These are phyloP conservation scores for Rhabdophis nuchalis DNA, from an alignment of 2,797 vertebrate genomes.

Conservation along the genomic window DNA sequence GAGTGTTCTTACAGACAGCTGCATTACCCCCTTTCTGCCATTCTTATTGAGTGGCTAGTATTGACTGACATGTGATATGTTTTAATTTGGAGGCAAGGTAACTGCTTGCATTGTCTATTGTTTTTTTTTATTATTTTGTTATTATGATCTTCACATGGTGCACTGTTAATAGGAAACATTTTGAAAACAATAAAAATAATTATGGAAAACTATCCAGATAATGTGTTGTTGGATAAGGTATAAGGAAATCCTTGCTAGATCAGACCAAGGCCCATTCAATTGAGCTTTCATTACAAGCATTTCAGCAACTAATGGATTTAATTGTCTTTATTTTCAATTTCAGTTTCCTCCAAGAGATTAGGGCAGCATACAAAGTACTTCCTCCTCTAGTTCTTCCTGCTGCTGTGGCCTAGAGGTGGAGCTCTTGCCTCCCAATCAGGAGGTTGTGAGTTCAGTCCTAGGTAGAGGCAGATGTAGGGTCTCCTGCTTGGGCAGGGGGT, in stretches of 20 bases:
- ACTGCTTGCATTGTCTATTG: neutral
- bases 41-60: neutral
- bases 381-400: neutral
- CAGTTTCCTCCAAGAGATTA: neutral
- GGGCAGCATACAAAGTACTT: neutral
- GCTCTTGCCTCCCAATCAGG: no score
- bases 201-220: neutral
- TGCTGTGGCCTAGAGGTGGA: no score
- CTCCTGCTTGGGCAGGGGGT: no score
- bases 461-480: no score
- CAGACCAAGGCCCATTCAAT: neutral
- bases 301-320: neutral
- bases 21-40: neutral
- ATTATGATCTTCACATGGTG: neutral
- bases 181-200: neutral
- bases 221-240: neutral
- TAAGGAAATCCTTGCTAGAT: neutral
- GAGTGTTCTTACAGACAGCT: neutral
- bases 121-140: neutral
- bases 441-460: no score
- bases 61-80: neutral
- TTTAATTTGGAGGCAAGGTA: neutral
- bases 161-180: neutral
- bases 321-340: neutral
- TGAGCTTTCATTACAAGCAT: neutral